Conservation (phyloP, 2,888 invertebrate species). For the Scaptomyza caliginosa region DNA sequence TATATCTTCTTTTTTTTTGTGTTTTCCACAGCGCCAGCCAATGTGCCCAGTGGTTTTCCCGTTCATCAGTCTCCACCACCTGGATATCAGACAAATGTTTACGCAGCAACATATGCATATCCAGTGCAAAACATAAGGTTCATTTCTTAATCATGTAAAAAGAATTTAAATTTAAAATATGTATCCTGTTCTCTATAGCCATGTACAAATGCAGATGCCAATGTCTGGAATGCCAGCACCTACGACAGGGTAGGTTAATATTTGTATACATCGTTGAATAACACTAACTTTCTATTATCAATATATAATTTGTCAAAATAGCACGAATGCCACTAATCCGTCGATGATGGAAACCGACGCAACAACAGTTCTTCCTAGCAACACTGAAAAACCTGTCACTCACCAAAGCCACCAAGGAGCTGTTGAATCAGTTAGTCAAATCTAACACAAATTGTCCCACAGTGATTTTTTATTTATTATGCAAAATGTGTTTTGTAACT, state of each 20-base stretch:
- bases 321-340: background rate
- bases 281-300: background rate
- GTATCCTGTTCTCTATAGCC: conserved; percentile 2
- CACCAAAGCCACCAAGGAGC: conserved; percentile 36
- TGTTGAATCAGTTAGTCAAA: conserved; percentile 48
- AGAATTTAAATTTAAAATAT: background rate
- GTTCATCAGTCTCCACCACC: conserved; percentile 6
- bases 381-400: background rate
- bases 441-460: conserved; percentile 4
- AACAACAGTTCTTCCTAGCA: conserved; percentile 4
- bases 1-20: background rate
- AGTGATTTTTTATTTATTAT: conserved; percentile 8
- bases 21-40: conserved; percentile 1
- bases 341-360: background rate
- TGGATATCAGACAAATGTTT: background rate
- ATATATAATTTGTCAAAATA: background rate
- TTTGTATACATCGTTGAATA: background rate
- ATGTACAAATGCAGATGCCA: conserved; percentile 20
- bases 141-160: background rate
- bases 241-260: conserved; percentile 7
- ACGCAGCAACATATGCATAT: background rate
- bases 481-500: background rate
- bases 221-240: background rate
- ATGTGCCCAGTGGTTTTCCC: background rate
- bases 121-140: conserved; percentile 12